phyloP scores from a whole-genome alignment of 2,797 vertebrate species.

The Mormyrus proboscirostris region DNA sequence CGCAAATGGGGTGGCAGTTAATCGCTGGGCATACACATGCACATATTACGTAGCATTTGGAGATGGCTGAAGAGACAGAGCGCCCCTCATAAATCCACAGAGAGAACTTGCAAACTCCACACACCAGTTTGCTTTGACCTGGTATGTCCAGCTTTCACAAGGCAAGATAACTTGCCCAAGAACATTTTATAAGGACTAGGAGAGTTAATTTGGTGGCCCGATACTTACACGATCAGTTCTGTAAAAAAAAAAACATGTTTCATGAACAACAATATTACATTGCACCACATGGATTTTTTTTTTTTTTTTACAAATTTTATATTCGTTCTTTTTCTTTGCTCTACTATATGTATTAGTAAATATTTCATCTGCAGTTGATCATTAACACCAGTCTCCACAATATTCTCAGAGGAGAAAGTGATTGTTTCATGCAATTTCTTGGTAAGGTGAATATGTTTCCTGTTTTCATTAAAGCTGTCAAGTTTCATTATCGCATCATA shows the following conservation, averaged over 20 bases:
- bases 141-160: neutral
- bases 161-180: neutral
- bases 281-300: neutral
- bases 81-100: neutral
- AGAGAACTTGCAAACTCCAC: neutral
- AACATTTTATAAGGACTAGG: neutral
- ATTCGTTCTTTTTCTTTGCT: neutral
- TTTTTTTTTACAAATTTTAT: neutral
- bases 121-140: neutral
- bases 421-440: neutral
- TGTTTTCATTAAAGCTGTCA: neutral
- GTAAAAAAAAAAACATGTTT: neutral
- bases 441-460: neutral
- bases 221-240: neutral
- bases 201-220: neutral
- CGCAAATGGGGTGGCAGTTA: neutral
- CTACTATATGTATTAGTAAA: neutral
- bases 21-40: neutral
- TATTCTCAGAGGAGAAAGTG: neutral
- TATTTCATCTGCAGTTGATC: neutral
- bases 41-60: neutral
- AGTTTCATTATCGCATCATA: neutral
- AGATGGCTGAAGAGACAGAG: neutral
- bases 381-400: neutral
- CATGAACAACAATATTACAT: neutral